These are phyloP conservation scores for Pseudomyrmex concolor DNA, from an alignment of 1,140 invertebrate species.

Conservation along the genomic window DNA sequence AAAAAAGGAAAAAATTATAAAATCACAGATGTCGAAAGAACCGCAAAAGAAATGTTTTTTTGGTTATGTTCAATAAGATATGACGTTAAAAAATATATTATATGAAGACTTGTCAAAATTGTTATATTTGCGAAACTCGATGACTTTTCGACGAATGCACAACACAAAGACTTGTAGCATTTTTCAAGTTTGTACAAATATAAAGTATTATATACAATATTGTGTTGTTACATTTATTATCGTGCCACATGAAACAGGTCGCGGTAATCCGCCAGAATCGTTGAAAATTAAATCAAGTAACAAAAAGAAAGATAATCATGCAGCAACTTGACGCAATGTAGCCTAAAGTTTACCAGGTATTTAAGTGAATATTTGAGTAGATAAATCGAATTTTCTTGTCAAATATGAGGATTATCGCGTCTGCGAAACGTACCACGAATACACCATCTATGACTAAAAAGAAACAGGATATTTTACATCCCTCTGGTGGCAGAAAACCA, in stretches of 20 bases:
- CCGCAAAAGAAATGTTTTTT: background rate
- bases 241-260: conserved; percentile 4
- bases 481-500: background rate
- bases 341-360: conserved; percentile 32
- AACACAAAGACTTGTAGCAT: background rate
- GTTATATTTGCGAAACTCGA: background rate
- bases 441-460: conserved; percentile 57
- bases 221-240: conserved; percentile 18
- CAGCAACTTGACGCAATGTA: background rate
- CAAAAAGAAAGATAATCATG: background rate
- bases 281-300: conserved; percentile 50
- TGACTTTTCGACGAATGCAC: no score
- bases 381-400: conserved; percentile 49
- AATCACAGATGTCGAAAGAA: background rate
- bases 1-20: background rate
- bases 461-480: background rate
- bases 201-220: background rate
- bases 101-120: no score
- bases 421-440: conserved; percentile 72
- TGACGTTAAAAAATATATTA: no score
- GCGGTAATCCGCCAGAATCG: conserved; percentile 68
- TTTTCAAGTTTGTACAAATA: background rate
- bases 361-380: conserved; percentile 30
- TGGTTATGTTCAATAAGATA: no score
- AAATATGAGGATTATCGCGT: conserved; percentile 45